These are phyloP conservation scores for Schizotus pectinicornis DNA, from an alignment of 2,888 invertebrate species.

Conservation along the genomic window DNA sequence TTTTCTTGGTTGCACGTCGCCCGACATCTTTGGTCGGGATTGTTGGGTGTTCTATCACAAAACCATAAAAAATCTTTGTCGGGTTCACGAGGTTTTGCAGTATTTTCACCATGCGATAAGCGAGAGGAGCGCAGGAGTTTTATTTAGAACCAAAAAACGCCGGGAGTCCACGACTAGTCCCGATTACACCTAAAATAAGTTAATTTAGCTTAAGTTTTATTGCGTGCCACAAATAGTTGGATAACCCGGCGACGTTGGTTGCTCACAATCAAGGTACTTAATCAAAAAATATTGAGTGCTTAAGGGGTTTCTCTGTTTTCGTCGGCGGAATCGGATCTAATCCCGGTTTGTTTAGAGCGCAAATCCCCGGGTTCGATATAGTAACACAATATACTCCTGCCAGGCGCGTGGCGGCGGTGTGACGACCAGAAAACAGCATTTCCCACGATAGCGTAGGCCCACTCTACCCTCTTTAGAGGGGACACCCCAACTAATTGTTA, in stretches of 20 bases:
- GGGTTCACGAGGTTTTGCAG: slow-evolving; percentile 17
- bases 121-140: slow-evolving; percentile 26
- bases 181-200: slow-evolving; percentile 38
- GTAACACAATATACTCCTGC: slow-evolving; percentile 35
- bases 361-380: slow-evolving; percentile 33
- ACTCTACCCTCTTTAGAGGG: slow-evolving; percentile 36
- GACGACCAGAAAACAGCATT: slow-evolving; percentile 49
- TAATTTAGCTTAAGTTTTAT: slow-evolving; percentile 17
- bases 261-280: too few relatives aligned
- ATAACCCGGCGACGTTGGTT: too few relatives aligned
- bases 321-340: neutral
- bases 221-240: neutral
- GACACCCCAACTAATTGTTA: slow-evolving; percentile 44
- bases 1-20: slow-evolving; percentile 85
- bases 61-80: slow-evolving; percentile 35
- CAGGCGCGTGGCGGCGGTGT: slow-evolving; percentile 51
- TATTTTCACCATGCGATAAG: slow-evolving; percentile 30
- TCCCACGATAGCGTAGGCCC: slow-evolving; percentile 49
- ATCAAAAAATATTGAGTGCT: too few relatives aligned
- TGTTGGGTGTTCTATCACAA: slow-evolving; percentile 29
- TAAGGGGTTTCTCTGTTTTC: too few relatives aligned
- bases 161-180: slow-evolving; percentile 31
- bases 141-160: slow-evolving; percentile 32
- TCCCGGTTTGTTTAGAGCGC: slow-evolving; percentile 32
- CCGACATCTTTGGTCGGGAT: slow-evolving; percentile 71